Base-by-base conservation (phyloP, 2,113 vertebrate genomes). In the Archilochus colubris region DNA sequence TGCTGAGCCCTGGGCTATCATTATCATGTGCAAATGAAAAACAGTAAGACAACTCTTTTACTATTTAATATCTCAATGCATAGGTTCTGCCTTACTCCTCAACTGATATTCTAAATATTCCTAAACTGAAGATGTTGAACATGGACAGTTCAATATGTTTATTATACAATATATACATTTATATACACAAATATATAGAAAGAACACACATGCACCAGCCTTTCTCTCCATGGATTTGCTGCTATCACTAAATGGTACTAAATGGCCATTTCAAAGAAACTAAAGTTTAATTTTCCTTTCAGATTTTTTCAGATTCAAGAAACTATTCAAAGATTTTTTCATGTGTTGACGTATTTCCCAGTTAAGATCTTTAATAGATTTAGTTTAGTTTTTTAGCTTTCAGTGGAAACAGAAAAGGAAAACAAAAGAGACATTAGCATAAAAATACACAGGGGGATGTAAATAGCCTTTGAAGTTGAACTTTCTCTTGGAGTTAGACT, bases 401-500 rank as follows among this genome's bases (percentile, higher is more conserved):
- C 69, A 48, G 14, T 78, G 51, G 57, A 81, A 91, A 72, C 3
- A 75, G 36, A 30, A 64, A 92, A 66, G 6, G 5, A n/a, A 91
- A 89, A 91, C 13, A 44, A 79, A 79, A 46, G 14, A 54, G 3
- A 43, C 12, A 81, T 81, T 90, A 82, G 6, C 83, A 82, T 92
- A 69, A 86, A 91, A 88, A 91, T 79, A 64, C 76, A 67, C 51
- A 50, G 7, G 30, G 23, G 55, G 33, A 30, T 50, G 23, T 43
- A 72, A 87, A 72, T 46, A 19, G 61, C 23, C 61, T 95, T 95
- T 95, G 75, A 92, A 96, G 82, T 53, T 23, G 43, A 82, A 59
- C 30, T 82, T 80, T 89, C 59, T 33, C 83, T 88, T 54, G 25
- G 36, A 61, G 43, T 87, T 90, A 70, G 68, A 64, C 86, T 79